Evolutionary conservation across 2,797 vertebrate species (phyloP), one percentile per base, ranked within the genome.

Genomic region (Ctenochaetus hawaiiensis): DNA sequence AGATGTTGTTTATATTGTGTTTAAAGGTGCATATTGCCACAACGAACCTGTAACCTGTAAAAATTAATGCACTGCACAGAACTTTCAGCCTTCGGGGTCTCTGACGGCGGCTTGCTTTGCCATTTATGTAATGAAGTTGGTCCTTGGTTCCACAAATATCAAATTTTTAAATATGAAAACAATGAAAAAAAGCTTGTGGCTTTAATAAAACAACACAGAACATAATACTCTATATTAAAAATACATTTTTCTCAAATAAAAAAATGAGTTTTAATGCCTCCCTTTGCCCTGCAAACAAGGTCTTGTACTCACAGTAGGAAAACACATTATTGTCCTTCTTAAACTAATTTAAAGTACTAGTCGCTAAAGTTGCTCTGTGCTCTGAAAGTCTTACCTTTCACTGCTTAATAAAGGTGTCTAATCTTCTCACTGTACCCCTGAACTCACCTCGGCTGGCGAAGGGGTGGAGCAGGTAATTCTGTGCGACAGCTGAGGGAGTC

Each of bases 401-500:
- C n/a, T 67, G 76, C 41, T 75, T 61, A 22, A 48, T 41, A 62
- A 75, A 81, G 80, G 57, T 61, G 45, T 84, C 64, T 58, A 49
- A 75, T 76, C 34, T 69, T 60, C 18, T n/a, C 60, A 17, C 43
- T 11, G 16, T 72, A 77, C 67, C 82, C 81, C 78, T 71, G 74
- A 80, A 67, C 63, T 84, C 84, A 66, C 78, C 86, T 83, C 81
- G 34, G 41, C 56, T 18, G 47, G 51, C 4, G 5, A 2, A 12
- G 53, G 72, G 72, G 72, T 72, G 83, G 83, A 72, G 84, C 87
- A 73, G 81, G 74, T 88, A 80, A 88, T 87, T 67, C 44, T 43
- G 51, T 49, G 74, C 43, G 89, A 88, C 85, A 87, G 88, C 84
- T 57, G 82, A 88, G 75, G 77, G 58, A 87, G 76, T 68, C 61